Conservation (phyloP, 2,888 invertebrate genomes). For the Hirtodrosophila duncani region DNA sequence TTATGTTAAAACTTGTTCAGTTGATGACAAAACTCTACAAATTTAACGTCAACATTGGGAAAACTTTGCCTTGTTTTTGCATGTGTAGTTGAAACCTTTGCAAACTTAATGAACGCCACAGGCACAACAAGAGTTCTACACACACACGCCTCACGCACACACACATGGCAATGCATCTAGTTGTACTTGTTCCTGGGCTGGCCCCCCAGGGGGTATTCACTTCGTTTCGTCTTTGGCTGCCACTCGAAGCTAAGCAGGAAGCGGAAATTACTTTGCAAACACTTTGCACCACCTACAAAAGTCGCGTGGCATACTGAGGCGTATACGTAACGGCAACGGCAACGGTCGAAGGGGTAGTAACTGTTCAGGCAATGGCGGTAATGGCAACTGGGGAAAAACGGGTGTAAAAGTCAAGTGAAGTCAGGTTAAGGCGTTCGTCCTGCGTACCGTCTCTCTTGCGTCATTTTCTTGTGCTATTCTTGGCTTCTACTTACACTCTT, state of each 20-base stretch:
- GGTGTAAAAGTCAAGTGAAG: constrained; percentile 58
- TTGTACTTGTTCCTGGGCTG: neutral
- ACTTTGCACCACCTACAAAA: constrained; percentile 53
- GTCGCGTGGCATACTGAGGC: constrained; percentile 31
- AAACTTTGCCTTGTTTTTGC: constrained; percentile 2
- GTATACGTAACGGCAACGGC: constrained; percentile 36
- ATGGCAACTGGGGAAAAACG: constrained; percentile 32
- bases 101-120: constrained; percentile 42
- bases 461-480: constrained; percentile 54
- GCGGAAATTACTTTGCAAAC: constrained; percentile 72
- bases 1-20: no score
- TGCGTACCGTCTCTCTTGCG: constrained; percentile 33
- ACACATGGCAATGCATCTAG: neutral
- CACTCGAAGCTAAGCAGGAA: constrained; percentile 66
- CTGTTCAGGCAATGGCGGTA: neutral
- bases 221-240: constrained; percentile 38
- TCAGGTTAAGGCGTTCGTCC: constrained; percentile 32
- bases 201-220: neutral
- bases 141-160: constrained; percentile 1
- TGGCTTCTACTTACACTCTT: constrained; percentile 45
- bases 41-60: no score
- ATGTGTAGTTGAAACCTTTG: constrained; percentile 14
- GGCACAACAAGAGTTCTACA: neutral
- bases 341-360: neutral
- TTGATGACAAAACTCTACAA: no score